phyloP scores from a whole-genome alignment of 2,113 vertebrate species.

The Noctilio leporinus region DNA sequence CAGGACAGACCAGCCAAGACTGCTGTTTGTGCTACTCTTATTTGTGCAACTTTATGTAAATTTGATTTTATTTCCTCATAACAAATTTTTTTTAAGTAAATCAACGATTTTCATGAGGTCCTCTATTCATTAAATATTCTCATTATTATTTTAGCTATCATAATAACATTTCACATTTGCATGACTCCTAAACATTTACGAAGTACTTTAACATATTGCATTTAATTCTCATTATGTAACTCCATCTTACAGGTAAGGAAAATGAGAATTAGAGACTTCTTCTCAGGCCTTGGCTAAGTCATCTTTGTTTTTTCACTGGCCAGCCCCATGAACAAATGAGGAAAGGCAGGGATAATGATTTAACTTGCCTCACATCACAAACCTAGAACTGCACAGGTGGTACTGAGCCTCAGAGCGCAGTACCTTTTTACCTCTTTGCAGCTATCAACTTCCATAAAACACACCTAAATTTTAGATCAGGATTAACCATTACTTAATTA shows the following conservation, averaged over 20 bases:
- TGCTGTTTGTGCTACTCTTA: not conserved
- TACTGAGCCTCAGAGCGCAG: not conserved
- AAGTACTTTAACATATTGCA: not conserved
- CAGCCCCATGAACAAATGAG: not conserved
- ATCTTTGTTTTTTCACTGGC: not conserved
- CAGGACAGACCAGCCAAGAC: too few species aligned
- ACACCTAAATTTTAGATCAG: not conserved
- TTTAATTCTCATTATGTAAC: not conserved
- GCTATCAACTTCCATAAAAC: not conserved
- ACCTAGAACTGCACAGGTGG: not conserved
- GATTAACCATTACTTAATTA: constrained; percentile 19
- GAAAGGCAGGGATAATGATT: not conserved
- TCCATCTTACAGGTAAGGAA: not conserved
- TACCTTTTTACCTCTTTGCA: not conserved
- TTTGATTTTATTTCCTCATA: not conserved
- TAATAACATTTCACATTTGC: not conserved
- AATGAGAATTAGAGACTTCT: not conserved
- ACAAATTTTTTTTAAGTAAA: not conserved
- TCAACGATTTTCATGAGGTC: not conserved
- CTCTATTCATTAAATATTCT: not conserved
- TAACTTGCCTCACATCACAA: not conserved
- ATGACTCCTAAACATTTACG: not conserved
- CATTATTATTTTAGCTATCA: not conserved
- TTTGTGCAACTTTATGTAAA: not conserved
- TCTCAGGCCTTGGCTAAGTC: not conserved